A percentile compares a stretch with the other conserved stretches of the same genome.
Conservation (phyloP, 37 sponge, comb jelly and placozoan genomes). For the Beroe forskalii region DNA sequence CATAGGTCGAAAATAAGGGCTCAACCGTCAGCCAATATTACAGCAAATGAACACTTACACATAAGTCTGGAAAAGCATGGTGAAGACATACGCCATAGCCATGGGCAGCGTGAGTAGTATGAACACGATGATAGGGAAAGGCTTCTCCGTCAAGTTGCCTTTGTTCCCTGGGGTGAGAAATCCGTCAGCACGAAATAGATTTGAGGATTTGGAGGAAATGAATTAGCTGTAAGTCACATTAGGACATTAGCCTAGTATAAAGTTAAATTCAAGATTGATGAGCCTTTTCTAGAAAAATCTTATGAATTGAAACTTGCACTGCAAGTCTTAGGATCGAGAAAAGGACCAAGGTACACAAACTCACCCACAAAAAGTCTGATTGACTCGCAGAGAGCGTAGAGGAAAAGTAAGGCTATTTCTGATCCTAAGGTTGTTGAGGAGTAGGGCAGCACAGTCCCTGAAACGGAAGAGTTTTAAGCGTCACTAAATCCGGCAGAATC, state of each 20-base stretch:
- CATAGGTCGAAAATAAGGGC: no score
- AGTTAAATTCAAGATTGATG: no score
- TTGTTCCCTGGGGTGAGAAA: slow-evolving; percentile 65
- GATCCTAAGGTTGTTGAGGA: slow-evolving; percentile 26
- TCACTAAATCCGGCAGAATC: no score
- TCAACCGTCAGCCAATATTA: no score
- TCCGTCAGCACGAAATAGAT: no score
- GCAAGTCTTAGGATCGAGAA: no score
- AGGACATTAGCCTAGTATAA: no score
- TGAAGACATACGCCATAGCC: slow-evolving; percentile 61
- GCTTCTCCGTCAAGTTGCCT: slow-evolving; percentile 43
- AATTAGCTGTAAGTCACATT: no score
- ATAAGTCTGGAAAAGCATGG: slow-evolving; percentile 59
- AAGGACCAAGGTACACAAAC: no score
- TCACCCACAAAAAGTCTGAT: slow-evolving; percentile 8
- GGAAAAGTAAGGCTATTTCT: not conserved
- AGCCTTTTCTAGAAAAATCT: no score
- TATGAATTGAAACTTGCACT: no score
- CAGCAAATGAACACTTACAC: slow-evolving; percentile 63
- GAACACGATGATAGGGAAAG: slow-evolving; percentile 56
- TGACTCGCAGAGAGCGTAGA: slow-evolving; percentile 37
- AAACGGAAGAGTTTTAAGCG: not conserved
- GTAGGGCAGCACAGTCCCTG: slow-evolving; percentile 54
- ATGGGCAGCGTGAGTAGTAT: slow-evolving; percentile 51
- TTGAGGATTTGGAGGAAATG: no score